These are phyloP conservation scores for Ethmia dodecea DNA, from an alignment of 2,888 invertebrate species.

Conservation along the genomic window DNA sequence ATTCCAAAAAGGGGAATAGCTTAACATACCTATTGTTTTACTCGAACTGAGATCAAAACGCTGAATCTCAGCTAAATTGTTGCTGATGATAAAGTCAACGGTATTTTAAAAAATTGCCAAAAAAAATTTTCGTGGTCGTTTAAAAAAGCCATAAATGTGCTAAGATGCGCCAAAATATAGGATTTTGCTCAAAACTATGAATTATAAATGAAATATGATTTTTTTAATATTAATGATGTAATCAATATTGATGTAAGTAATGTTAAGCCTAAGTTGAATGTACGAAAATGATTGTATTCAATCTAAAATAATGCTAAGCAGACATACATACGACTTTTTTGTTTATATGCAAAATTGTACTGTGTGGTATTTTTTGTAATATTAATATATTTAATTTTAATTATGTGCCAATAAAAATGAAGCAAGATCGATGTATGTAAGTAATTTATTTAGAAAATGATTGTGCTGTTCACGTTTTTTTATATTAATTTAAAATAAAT, in stretches of 20 bases:
- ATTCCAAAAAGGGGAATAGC: neutral
- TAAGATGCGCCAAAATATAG: neutral
- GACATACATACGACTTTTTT: slow-evolving; percentile 2
- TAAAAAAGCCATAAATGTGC: neutral
- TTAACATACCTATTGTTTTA: neutral
- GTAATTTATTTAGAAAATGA: slow-evolving; percentile 36
- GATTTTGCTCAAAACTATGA: slow-evolving; percentile 1
- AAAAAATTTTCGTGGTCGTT: neutral
- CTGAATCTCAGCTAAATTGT: no score
- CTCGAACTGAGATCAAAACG: no score
- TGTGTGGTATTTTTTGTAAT: slow-evolving; percentile 1
- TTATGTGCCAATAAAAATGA: slow-evolving; percentile 10
- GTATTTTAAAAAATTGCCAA: neutral
- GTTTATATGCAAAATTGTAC: slow-evolving; percentile 1
- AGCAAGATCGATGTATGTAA: slow-evolving; percentile 31
- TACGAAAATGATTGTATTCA: neutral
- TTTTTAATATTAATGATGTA: neutral
- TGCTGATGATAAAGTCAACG: neutral
- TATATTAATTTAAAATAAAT: slow-evolving; percentile 17
- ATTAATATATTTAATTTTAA: neutral
- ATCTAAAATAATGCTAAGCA: neutral
- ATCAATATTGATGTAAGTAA: neutral
- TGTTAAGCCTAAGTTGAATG: neutral
- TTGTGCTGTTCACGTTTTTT: slow-evolving; percentile 18
- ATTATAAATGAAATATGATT: neutral